Conservation (phyloP, 2,797 vertebrate species). For the Neosilurus hyrtlii region DNA sequence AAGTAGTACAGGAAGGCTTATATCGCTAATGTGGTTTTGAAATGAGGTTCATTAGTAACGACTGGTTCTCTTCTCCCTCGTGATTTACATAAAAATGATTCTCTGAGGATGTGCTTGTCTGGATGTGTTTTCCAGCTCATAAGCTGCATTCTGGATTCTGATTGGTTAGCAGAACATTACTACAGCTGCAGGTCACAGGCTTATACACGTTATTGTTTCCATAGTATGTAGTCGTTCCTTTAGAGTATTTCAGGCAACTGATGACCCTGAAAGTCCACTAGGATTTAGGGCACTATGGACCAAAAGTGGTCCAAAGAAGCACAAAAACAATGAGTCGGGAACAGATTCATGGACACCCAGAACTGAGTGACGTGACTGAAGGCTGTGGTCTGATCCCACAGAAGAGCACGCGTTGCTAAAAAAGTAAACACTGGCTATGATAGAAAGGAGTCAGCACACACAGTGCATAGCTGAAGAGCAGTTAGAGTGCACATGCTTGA, state of each 20-base stretch:
- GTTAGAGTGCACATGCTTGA: no score
- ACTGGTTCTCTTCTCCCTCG: neutral
- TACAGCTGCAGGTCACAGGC: neutral
- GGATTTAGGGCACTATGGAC: no score
- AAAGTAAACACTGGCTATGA: no score
- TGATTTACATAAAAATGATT: neutral
- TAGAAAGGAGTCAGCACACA: no score
- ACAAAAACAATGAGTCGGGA: no score
- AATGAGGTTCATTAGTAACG: neutral
- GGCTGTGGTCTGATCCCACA: no score
- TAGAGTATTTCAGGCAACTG: neutral
- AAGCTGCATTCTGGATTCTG: neutral
- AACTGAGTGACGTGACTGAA: no score
- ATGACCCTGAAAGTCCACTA: no score
- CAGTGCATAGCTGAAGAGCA: no score
- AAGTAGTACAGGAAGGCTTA: constrained; percentile 2
- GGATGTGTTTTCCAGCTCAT: neutral
- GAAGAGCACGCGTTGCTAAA: no score
- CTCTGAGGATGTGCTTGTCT: neutral
- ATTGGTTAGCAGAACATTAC: neutral
- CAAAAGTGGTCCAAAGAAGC: no score
- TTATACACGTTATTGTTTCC: neutral
- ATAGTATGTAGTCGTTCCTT: neutral
- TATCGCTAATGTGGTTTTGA: constrained; percentile 11
- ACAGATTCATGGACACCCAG: no score